These are phyloP conservation scores for Nasua narica DNA, from an alignment of 2,797 vertebrate genomes.

Conservation along the genomic window DNA sequence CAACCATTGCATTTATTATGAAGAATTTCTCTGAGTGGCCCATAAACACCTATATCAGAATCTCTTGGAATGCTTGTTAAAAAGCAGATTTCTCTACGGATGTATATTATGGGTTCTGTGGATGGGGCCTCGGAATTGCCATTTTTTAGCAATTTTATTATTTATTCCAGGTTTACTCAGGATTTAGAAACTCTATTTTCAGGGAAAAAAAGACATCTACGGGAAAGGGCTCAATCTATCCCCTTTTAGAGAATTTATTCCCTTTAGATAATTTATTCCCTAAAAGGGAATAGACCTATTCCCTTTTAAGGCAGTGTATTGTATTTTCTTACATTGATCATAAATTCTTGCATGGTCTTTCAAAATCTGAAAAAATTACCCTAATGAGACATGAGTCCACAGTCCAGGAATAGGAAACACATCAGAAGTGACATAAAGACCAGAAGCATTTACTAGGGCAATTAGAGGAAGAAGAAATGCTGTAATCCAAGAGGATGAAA, in stretches of 20 bases:
- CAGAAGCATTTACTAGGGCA: neutral
- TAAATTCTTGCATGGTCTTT: neutral
- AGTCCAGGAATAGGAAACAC: neutral
- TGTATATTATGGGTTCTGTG: neutral
- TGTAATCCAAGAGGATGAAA: slow-evolving; percentile 7
- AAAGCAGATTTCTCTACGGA: neutral
- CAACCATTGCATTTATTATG: neutral
- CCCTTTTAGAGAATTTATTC: too few relatives aligned
- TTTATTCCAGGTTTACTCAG: neutral
- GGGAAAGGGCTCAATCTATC: neutral
- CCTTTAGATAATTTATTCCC: too few relatives aligned
- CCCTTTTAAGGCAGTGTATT: neutral
- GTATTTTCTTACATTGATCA: neutral
- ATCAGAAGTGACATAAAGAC: neutral
- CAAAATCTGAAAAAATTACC: neutral
- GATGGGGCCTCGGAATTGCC: neutral
- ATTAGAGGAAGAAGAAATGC: slow-evolving; percentile 15
- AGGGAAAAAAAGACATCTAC: neutral
- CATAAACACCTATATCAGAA: neutral
- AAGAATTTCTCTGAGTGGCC: neutral
- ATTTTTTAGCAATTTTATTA: neutral
- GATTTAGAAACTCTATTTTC: neutral
- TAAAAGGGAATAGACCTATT: too few relatives aligned
- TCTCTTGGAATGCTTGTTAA: neutral
- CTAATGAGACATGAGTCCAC: neutral